Base-by-base conservation (phyloP, 2,888 invertebrate species). In the Zhengitettix transpicula region DNA sequence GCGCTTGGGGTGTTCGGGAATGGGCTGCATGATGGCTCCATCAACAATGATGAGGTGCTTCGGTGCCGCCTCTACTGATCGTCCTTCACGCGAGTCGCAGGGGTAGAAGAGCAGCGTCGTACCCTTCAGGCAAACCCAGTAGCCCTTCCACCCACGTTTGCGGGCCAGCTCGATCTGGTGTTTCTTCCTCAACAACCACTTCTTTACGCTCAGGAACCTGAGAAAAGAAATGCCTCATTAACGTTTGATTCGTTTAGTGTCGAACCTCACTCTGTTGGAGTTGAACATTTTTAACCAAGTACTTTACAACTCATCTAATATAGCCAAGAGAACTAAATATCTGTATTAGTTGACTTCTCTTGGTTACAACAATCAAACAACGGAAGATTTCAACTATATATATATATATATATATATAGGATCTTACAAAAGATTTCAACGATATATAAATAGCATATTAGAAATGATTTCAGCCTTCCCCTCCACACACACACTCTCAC, bases 41-140 rank as follows among this genome's bases (percentile, higher is more conserved):
- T 95, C 94, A 67, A 95, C 93, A 71, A 94, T 94, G 75, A 94
- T 93, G 72, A 94, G 83, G 77, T 95, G 94, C 75, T 93, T 93
- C 58, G 94, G 94, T 54, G 93, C 91, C 51, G 92, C 89, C 72
- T 94, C 94, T 64, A 92, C 91, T 47, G 89, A 88, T 64, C 89
- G 81, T 55, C 89, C 89, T 72, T 93, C 93, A 64, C 92, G 84
- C 53, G 91, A 91, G 74, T 94, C 93, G 74, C 93, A 94, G 3
- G 93, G 93, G 76, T 96, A 96, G 78, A 97, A 97, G 62, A 96
- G 83, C 62, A 97, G 78, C 55, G 95, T 95, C 62, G 95, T 96
- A 67, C 97, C 97, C 75, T 96, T 97, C 68, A 98, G 79, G 74
- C 95, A 96, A 59, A 97, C 96, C 96, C 96, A 97, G 75, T 97